Base-by-base conservation (phyloP, 2,797 vertebrate genomes). In the Eospalax fontanierii region DNA sequence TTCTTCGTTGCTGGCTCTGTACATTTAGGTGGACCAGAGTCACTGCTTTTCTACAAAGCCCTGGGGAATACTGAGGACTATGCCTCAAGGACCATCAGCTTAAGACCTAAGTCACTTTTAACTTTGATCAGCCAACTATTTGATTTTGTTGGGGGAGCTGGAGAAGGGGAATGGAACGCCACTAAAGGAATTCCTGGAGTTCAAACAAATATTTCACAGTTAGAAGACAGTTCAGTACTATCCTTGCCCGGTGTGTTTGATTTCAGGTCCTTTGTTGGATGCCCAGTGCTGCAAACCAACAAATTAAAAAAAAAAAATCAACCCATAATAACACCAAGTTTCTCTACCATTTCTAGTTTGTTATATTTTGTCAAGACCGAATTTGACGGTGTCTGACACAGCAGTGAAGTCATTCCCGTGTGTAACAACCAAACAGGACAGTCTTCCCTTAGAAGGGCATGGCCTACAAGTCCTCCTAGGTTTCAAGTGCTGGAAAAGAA, bases 401-500 rank as follows among this genome's bases (percentile, higher is more conserved):
- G 33, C 38, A 59, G 10, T 50, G 1, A 21, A 83, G 14, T 54
- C 1, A 15, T 73, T 83, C 54, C 8, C 4, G 9, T 28, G 59
- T 40, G 28, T 80, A 2, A 28, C 54, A 33, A 80, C 4, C 75
- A 87, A 92, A 63, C 22, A 76, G 66, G 74, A 93, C 57, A 63
- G 35, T 43, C 24, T 54, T 93, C 30, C 57, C 50, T 71, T 70
- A 57, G 30, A 76, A 54, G 22, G 50, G 22, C 24, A 10, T 28
- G 57, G 46, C 81, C 82, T 70, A 61, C 66, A 40, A 43, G 2
- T 70, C 43, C 30, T 82, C 38, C 9, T 30, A n/a, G 54, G 61
- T 85, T 93, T 91, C 50, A 81, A 93, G 57, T 54, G 50, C 50
- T 54, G 9, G 2, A 54, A 80, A 46, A 59, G 71, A 71, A 87